Base-by-base conservation (phyloP, 2,113 vertebrate genomes). In the Burhinus oedicnemus region DNA sequence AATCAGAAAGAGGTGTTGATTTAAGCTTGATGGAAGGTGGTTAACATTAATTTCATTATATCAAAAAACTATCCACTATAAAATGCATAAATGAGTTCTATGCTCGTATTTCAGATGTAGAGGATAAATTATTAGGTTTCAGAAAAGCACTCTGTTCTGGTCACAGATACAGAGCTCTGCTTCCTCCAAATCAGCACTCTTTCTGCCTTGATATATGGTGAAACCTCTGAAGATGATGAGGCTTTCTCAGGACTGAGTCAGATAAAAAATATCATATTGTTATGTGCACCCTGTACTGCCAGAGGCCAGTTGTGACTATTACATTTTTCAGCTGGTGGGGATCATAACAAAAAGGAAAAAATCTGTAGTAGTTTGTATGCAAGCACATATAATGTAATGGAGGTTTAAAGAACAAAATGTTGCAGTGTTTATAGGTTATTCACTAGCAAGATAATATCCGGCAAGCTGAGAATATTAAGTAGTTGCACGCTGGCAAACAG, bases 271-370 rank as follows among this genome's bases (percentile, higher is more conserved):
- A 55, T 3, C 6, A 2, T 49, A 49, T 27, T 62, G 25, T 40
- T 74, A n/a, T 2, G 3, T 6, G 13, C 5, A 42, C 6, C 5
- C 18, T n/a, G 3, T 32, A 47, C 14, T 54, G 40, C 40, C 26
- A 34, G 2, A 52, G 25, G 17, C 25, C 30, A 78, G 36, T 32
- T 0, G 0, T 36, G 27, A 83, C 26, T 62, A 86, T 78, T 25
- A 68, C 5, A 42, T 34, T 69, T 95, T 85, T 85, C 49, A 83
- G 21, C 5, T 76, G 26, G 25, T 65, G 12, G 27, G 12, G 14
- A 45, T 60, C 49, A 54, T 45, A 85, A 54, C 10, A 42, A 19
- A 6, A 64, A 45, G 8, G 60, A 87, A 82, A 36, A 21, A n/a
- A 44, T 9, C 70, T 40, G 13, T 8, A 71, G 36, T 6, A 26